phyloP scores from a whole-genome alignment of 1,140 invertebrate species.

The Microplitis mediator region DNA sequence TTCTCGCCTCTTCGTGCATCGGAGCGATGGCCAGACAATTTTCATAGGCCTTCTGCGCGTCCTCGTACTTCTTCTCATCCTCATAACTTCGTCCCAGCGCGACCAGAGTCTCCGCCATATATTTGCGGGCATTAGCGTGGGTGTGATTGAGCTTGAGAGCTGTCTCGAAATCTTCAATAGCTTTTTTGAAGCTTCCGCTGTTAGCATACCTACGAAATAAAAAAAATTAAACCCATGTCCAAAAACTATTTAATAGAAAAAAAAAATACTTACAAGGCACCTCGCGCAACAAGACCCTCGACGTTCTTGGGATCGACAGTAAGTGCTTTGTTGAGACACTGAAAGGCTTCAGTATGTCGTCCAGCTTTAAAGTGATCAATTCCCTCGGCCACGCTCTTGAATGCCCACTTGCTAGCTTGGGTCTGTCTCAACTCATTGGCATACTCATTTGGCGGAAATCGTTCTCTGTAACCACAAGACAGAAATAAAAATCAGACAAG shows the following conservation, averaged over 20 bases:
- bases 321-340: constrained; percentile 91
- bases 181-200: constrained; percentile 89
- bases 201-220: constrained; percentile 78
- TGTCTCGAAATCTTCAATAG: constrained; percentile 92
- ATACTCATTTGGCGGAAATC: constrained; percentile 80
- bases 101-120: constrained; percentile 90
- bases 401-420: constrained; percentile 92
- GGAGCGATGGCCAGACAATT: constrained; percentile 81
- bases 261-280: constrained; percentile 74
- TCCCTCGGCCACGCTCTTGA: constrained; percentile 88
- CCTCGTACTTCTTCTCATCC: constrained; percentile 83
- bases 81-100: constrained; percentile 83
- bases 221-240: background rate
- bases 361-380: constrained; percentile 93
- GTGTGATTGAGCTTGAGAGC: constrained; percentile 86
- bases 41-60: constrained; percentile 82
- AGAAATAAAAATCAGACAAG: constrained; percentile 33
- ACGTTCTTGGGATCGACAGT: constrained; percentile 92
- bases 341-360: constrained; percentile 89
- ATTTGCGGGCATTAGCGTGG: constrained; percentile 93
- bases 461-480: constrained; percentile 64
- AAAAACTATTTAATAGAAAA: background rate
- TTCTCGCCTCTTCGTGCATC: constrained; percentile 83
- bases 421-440: constrained; percentile 82
- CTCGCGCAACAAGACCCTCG: constrained; percentile 91